A percentile compares a stretch with the other conserved stretches of the same genome.
Conservation (phyloP, 1,140 invertebrate species). For the Babylonia areolata region DNA sequence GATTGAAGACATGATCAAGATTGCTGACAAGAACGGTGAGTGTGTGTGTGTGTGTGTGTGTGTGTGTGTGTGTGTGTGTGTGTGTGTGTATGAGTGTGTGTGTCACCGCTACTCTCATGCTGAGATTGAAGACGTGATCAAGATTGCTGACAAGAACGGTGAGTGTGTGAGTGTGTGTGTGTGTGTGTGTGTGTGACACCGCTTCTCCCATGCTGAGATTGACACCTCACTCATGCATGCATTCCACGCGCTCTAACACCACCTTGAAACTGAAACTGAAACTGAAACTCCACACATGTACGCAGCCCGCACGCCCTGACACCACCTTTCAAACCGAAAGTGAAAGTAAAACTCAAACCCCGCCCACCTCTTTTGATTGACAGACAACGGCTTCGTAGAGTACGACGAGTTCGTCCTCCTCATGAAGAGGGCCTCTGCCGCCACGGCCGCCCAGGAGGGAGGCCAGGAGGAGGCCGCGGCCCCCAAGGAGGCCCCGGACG, state of each 20-base stretch:
- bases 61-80: not conserved
- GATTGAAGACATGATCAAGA: slow-evolving; percentile 99
- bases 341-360: too few relatives aligned
- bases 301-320: too few relatives aligned
- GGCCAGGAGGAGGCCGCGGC: slow-evolving; percentile 14
- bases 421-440: slow-evolving; percentile 64
- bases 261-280: too few relatives aligned
- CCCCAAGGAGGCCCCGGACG: slow-evolving; percentile 58
- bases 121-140: slow-evolving; percentile 99
- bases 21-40: slow-evolving; percentile 99
- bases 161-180: slow-evolving; percentile 54
- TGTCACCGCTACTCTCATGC: slow-evolving; percentile 99
- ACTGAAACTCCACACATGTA: too few relatives aligned
- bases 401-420: slow-evolving; percentile 69
- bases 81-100: slow-evolving; percentile 73
- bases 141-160: slow-evolving; percentile 99
- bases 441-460: slow-evolving; percentile 38
- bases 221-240: too few relatives aligned
- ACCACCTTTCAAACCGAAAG: too few relatives aligned
- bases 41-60: not conserved
- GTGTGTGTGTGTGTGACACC: slow-evolving; percentile 80
- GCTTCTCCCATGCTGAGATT: slow-evolving; percentile 98
- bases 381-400: slow-evolving; percentile 72
- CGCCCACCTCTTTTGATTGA: too few relatives aligned
- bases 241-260: too few relatives aligned